Evolutionary conservation across 2,113 vertebrate genomes (phyloP), one percentile per base, ranked within the genome.

Genomic region (Gymnobelideus leadbeateri): DNA sequence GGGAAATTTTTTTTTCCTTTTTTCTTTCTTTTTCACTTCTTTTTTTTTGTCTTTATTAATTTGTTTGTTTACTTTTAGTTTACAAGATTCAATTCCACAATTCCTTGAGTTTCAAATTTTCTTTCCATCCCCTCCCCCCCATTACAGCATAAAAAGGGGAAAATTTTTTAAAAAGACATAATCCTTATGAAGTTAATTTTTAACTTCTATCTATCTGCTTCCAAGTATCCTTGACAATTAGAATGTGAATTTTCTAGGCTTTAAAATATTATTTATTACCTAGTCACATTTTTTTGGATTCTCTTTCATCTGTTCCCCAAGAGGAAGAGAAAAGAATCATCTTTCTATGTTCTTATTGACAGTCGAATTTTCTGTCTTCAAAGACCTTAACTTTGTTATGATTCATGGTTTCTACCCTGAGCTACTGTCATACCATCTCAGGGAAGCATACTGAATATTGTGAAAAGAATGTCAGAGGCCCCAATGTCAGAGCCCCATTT

Each of bases 341-440:
- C 95, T 98, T 98, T 96, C 93, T 92, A 54, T 49, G 51, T 91
- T 92, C 68, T 90, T 84, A 68, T 47, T 50, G 21, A 90, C 54
- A 51, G 89, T 92, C 95, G 26, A 90, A n/a, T 94, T 94, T 93
- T 68, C 91, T 55, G 77, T 54, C 95, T 97, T 96, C 37, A 90
- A 46, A 91, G 95, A 92, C 51, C 94, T 52, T 90, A 89, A 94
- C 90, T 97, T 96, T 97, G 90, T 92, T 95, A 61, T 97, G 96
- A 97, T 95, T 96, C 94, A 95, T 61, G 92, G 97, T 96, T 89
- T 90, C 94, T 94, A 96, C 95, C 94, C 95, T 90, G 94, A 92
- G 96, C 95, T 95, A 25, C 90, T 95, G 93, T 68, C 51, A 84
- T 50, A 94, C 51, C 26, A 3, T 37, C 52, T 91, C 43, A 21